Percentiles rank a stretch among this genome's conserved stretches.
These are phyloP conservation scores for Eristalis arbustorum DNA, from an alignment of 2,888 invertebrate species.

Conservation along the genomic window DNA sequence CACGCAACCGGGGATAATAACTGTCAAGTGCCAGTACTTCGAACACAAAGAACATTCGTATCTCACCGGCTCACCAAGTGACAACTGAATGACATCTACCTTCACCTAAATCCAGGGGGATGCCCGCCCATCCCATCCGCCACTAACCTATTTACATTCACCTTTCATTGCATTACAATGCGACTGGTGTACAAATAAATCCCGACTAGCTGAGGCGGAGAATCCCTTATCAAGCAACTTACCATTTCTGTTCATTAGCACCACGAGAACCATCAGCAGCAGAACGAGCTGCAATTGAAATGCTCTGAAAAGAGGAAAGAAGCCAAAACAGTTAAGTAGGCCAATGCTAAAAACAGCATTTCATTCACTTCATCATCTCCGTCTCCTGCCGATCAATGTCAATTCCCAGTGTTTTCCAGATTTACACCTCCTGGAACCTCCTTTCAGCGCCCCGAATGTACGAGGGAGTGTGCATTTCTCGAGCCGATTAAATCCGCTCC, in stretches of 20 bases:
- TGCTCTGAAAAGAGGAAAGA: background rate
- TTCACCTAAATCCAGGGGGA: background rate
- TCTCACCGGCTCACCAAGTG: background rate
- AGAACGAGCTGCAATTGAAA: background rate
- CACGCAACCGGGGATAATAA: background rate
- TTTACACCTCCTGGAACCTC: conserved; percentile 11
- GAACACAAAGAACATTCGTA: background rate
- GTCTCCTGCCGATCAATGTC: conserved; percentile 13
- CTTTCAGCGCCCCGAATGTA: background rate
- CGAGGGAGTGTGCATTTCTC: background rate
- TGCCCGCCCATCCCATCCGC: background rate
- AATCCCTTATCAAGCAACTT: background rate
- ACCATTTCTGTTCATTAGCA: background rate
- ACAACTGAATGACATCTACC: background rate
- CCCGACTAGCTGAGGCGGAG: background rate
- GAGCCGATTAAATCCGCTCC: conserved; percentile 43
- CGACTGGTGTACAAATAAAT: background rate
- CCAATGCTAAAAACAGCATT: conserved; percentile 6
- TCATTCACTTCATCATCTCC: too few relatives aligned
- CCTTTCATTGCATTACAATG: background rate
- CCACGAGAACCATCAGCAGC: background rate
- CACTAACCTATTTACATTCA: background rate
- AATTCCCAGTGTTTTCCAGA: conserved; percentile 19
- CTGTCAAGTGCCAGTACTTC: background rate
- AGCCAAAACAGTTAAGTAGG: conserved; percentile 19